Conservation (phyloP, 1,140 invertebrate species). For the Trissolcus basalis region DNA sequence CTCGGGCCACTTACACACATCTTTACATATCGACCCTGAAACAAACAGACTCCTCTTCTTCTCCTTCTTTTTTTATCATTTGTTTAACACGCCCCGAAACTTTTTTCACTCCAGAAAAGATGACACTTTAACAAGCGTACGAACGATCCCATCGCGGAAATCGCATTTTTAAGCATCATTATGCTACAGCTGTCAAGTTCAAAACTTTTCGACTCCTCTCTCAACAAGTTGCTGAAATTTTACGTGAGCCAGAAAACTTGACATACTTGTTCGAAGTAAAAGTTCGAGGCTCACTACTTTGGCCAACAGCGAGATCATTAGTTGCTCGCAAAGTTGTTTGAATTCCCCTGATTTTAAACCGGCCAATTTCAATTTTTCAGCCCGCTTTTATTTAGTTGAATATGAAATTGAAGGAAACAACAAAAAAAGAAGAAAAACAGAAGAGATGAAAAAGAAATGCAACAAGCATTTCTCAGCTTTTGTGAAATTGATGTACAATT, state of each 20-base stretch:
- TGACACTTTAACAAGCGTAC: slow-evolving; percentile 26
- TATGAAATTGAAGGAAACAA: no score
- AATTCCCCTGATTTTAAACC: no score
- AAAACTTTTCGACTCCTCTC: slow-evolving; percentile 41
- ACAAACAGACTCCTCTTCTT: no score
- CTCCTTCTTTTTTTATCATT: slow-evolving; percentile 25
- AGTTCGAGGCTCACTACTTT: background rate
- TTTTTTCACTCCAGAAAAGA: slow-evolving; percentile 17
- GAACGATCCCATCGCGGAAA: slow-evolving; percentile 22
- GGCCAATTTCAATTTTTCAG: no score
- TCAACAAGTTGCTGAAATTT: slow-evolving; percentile 27
- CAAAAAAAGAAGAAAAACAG: no score
- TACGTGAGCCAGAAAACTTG: slow-evolving; percentile 27
- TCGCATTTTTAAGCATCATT: slow-evolving; percentile 21
- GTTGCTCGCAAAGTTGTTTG: slow-evolving; percentile 1
- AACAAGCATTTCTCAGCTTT: no score
- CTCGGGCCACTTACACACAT: slow-evolving; percentile 50
- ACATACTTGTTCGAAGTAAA: slow-evolving; percentile 29
- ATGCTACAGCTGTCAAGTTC: background rate
- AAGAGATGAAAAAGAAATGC: no score
- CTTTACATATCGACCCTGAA: slow-evolving; percentile 38
- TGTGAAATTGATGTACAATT: no score
- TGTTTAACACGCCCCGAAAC: background rate
- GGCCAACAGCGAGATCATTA: background rate
- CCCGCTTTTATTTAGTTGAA: no score